phyloP scores from a whole-genome alignment of 2,797 vertebrate genomes.

The Monodelphis domestica region DNA sequence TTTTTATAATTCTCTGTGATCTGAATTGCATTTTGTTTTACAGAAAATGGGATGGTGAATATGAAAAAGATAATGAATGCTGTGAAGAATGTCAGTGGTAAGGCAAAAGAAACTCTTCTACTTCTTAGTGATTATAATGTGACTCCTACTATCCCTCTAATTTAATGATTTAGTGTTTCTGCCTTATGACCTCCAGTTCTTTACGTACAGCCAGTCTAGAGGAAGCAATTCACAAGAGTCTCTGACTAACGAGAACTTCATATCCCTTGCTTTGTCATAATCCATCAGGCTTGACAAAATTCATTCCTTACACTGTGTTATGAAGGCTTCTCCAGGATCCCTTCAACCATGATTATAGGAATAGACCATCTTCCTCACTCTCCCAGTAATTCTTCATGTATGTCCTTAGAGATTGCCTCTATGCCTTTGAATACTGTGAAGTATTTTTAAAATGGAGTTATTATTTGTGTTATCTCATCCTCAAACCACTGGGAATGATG shows the following conservation, averaged over 20 bases:
- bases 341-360: neutral
- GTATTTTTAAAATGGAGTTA: neutral
- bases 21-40: slow-evolving; percentile 48
- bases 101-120: slow-evolving; percentile 25
- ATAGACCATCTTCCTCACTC: neutral
- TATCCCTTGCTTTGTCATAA: neutral
- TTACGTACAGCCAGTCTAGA: neutral
- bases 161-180: neutral
- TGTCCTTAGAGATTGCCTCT: neutral
- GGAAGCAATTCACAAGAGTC: neutral
- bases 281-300: neutral
- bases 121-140: neutral
- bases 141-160: neutral
- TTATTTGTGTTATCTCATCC: neutral
- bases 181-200: neutral
- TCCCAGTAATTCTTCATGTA: neutral
- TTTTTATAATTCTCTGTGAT: slow-evolving; percentile 7
- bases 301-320: neutral
- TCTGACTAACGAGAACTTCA: neutral
- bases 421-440: neutral
- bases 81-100: slow-evolving; percentile 49
- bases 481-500: neutral
- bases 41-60: slow-evolving; percentile 63
- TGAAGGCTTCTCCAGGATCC: neutral
- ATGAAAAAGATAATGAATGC: slow-evolving; percentile 57